These are phyloP conservation scores for Lithophane ornitopus DNA, from an alignment of 2,888 invertebrate species.

Conservation along the genomic window DNA sequence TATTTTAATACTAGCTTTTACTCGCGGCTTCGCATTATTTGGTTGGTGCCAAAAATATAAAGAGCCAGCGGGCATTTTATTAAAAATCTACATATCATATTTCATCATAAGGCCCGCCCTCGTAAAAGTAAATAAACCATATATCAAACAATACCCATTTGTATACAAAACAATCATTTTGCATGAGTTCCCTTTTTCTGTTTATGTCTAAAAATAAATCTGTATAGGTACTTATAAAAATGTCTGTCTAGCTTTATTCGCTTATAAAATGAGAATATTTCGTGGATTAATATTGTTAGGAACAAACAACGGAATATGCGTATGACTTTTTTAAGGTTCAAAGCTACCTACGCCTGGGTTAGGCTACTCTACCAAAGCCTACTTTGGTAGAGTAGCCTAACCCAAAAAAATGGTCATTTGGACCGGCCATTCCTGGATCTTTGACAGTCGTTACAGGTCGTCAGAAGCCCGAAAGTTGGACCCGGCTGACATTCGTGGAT, in stretches of 20 bases:
- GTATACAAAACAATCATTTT: conserved; percentile 52
- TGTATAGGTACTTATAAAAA: conserved; percentile 17
- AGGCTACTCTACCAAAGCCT: background rate
- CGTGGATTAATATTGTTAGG: conserved; percentile 13
- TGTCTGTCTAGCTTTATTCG: conserved; percentile 5
- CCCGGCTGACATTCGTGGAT: no score
- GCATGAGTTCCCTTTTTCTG: conserved; percentile 43
- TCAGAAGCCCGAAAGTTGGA: no score
- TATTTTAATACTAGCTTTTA: no score
- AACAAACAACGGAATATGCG: background rate
- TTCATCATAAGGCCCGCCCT: conserved; percentile 13
- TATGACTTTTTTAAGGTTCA: background rate
- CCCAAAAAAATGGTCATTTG: no score
- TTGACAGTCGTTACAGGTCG: no score
- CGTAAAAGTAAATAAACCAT: conserved; percentile 49
- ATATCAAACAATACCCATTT: conserved; percentile 38
- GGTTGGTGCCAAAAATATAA: background rate
- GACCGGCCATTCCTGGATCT: no score
- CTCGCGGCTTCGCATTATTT: no score
- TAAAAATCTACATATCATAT: conserved; percentile 19
- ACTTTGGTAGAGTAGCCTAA: no score
- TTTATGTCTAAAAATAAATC: conserved; percentile 12
- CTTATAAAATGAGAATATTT: conserved; percentile 18
- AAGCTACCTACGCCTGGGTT: no score
- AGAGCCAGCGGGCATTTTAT: background rate